phyloP scores from a whole-genome alignment of 2,113 vertebrate genomes.

The Pollachius pollachius region DNA sequence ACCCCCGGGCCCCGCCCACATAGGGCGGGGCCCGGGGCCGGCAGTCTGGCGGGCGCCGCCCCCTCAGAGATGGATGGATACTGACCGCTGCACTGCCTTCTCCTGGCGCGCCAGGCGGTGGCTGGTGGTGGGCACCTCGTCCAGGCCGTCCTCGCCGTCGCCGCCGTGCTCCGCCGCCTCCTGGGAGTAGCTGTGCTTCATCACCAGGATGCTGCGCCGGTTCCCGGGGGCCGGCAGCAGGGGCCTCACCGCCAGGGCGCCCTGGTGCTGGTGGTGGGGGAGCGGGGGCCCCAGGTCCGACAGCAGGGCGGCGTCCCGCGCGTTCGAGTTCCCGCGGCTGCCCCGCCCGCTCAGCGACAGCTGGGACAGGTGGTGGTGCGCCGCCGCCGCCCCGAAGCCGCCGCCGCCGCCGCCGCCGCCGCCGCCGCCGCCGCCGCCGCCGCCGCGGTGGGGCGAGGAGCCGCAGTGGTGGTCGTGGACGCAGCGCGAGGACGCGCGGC shows the following conservation, averaged over 20 bases:
- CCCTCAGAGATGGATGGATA: slow-evolving; percentile 91
- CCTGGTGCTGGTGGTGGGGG: too few species aligned
- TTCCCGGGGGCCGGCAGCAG: slow-evolving; percentile 80
- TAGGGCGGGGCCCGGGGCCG: background rate
- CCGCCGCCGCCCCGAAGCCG: too few species aligned
- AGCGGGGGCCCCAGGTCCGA: slow-evolving; percentile 79
- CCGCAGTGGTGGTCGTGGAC: slow-evolving; percentile 98
- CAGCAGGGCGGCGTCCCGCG: slow-evolving; percentile 83
- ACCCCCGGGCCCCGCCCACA: slow-evolving; percentile 28
- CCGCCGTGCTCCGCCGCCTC: slow-evolving; percentile 86
- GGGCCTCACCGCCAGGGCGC: slow-evolving; percentile 80
- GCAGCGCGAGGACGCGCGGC: slow-evolving; percentile 93
- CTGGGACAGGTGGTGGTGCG: slow-evolving; percentile 35
- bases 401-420: too few species aligned
- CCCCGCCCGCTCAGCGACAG: slow-evolving; percentile 83
- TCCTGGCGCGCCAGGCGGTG: slow-evolving; percentile 96
- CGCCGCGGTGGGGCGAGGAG: slow-evolving; percentile 69
- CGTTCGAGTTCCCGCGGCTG: slow-evolving; percentile 91
- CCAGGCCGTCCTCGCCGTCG: slow-evolving; percentile 89
- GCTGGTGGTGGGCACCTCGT: slow-evolving; percentile 96
- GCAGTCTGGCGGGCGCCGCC: slow-evolving; percentile 50
- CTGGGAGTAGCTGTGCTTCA: slow-evolving; percentile 99
- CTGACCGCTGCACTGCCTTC: slow-evolving; percentile 99
- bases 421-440: background rate
- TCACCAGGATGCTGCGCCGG: slow-evolving; percentile 94